Percentiles rank a stretch among this genome's conserved stretches.
These are phyloP conservation scores for Oscarella lobularis DNA, from an alignment of 37 sponge, comb jelly and placozoan genomes.

Conservation along the genomic window DNA sequence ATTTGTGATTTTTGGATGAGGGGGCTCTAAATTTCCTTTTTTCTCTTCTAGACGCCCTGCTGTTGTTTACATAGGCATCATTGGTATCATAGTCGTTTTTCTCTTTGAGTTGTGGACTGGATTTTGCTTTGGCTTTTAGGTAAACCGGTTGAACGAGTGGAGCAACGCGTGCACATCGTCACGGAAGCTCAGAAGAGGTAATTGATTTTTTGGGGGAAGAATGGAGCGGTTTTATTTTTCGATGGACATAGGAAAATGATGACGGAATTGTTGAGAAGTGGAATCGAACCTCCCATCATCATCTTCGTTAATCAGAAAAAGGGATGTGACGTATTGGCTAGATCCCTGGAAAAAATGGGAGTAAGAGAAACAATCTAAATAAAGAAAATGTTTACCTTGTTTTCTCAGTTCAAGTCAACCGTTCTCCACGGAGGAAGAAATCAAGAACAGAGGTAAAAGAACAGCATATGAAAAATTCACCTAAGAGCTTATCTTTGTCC, in stretches of 20 bases:
- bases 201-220: not conserved
- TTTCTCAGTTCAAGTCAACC: conserved; percentile 28
- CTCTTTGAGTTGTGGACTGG: not conserved
- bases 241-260: conserved; percentile 36
- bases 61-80: conserved; percentile 90
- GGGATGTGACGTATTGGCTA: conserved; percentile 86
- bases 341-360: conserved; percentile 94
- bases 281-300: conserved; percentile 91
- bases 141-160: conserved; percentile 77
- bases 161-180: conserved; percentile 77
- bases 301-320: conserved; percentile 99
- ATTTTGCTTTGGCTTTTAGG: not conserved
- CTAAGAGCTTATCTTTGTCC: not conserved
- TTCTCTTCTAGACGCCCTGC: conserved; percentile 42
- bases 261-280: conserved; percentile 44
- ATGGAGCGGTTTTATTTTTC: not conserved
- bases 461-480: conserved; percentile 4
- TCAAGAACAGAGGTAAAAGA: conserved; percentile 76
- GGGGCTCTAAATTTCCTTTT: not conserved
- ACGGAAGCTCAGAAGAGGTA: conserved; percentile 61
- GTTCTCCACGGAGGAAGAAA: conserved; percentile 89
- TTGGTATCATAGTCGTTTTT: conserved; percentile 21
- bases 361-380: conserved; percentile 24
- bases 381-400: not conserved
- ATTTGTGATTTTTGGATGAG: too few species aligned